phyloP scores from a whole-genome alignment of 2,888 invertebrate species.

The Agonum fuliginosum region DNA sequence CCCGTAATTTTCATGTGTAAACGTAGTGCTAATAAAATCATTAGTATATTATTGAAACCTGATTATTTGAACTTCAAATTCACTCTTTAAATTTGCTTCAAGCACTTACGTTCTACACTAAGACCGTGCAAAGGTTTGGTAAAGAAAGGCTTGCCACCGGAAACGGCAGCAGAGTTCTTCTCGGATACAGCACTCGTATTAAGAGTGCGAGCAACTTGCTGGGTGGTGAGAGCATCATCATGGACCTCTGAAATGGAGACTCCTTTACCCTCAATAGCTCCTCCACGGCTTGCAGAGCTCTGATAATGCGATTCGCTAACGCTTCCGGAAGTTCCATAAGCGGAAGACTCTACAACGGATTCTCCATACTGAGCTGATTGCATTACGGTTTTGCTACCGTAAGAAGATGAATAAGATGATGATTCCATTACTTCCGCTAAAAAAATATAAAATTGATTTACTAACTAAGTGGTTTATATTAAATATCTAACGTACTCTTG shows the following conservation, averaged over 20 bases:
- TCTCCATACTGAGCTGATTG: slow-evolving; percentile 15
- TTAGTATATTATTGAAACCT: neutral
- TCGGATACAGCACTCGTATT: slow-evolving; percentile 56
- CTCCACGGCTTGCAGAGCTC: slow-evolving; percentile 39
- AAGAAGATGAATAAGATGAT: slow-evolving; percentile 44
- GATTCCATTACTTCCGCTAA: slow-evolving; percentile 47
- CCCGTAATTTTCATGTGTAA: slow-evolving; percentile 16
- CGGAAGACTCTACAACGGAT: slow-evolving; percentile 11
- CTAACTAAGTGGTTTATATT: neutral
- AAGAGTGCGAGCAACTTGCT: slow-evolving; percentile 50
- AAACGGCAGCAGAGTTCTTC: slow-evolving; percentile 66
- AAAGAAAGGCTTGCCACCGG: slow-evolving; percentile 82
- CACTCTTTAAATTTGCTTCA: slow-evolving; percentile 24
- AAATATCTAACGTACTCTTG: slow-evolving; percentile 34
- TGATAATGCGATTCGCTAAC: slow-evolving; percentile 44
- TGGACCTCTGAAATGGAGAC: slow-evolving; percentile 60
- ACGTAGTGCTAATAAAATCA: slow-evolving; percentile 47
- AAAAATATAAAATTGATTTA: neutral
- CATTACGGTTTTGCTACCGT: slow-evolving; percentile 38
- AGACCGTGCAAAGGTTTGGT: slow-evolving; percentile 84
- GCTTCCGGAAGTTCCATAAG: slow-evolving; percentile 21
- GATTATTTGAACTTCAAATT: neutral
- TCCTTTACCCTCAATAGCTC: slow-evolving; percentile 45
- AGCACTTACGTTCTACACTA: slow-evolving; percentile 86
- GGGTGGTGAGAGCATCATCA: slow-evolving; percentile 42